Evolutionary conservation across 2,797 vertebrate genomes (phyloP).

Genomic region (Crocodylus rhombifer): DNA sequence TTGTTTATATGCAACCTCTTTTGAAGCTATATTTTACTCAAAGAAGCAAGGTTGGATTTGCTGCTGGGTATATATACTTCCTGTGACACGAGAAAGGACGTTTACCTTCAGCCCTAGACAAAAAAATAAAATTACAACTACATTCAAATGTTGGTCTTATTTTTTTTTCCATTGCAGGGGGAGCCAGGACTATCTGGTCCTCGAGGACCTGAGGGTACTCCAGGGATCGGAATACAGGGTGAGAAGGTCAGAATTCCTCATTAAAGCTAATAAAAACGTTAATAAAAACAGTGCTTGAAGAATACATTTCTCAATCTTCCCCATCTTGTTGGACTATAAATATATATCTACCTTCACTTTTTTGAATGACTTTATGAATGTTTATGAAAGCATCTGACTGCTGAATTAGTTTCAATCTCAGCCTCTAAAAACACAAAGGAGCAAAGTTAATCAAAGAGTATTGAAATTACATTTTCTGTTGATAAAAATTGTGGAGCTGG

Average conservation of each 20-base stretch:
- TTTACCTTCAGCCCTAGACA: not conserved
- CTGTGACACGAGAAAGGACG: not conserved
- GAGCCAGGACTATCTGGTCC: conserved; percentile 88
- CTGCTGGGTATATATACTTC: not conserved
- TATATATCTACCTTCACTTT: not conserved
- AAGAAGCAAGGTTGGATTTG: not conserved
- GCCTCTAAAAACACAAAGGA: not conserved
- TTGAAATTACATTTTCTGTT: not conserved
- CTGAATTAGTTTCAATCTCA: not conserved
- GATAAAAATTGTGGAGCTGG: not conserved
- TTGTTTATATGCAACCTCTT: not conserved
- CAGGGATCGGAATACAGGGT: conserved; percentile 89
- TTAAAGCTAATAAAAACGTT: not conserved
- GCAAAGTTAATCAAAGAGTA: not conserved
- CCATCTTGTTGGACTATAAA: not conserved
- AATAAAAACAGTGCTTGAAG: not conserved
- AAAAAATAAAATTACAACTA: not conserved
- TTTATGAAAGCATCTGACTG: not conserved
- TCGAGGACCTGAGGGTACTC: conserved; percentile 87
- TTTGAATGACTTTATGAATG: not conserved
- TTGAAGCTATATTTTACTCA: not conserved
- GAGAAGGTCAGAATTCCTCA: conserved; percentile 84
- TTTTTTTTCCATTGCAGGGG: conserved; percentile 79
- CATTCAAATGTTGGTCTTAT: not conserved
- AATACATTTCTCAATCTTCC: not conserved